A percentile compares a stretch with the other conserved stretches of the same genome.
Conservation (phyloP, 2,797 vertebrate species). For the Pygocentrus nattereri region DNA sequence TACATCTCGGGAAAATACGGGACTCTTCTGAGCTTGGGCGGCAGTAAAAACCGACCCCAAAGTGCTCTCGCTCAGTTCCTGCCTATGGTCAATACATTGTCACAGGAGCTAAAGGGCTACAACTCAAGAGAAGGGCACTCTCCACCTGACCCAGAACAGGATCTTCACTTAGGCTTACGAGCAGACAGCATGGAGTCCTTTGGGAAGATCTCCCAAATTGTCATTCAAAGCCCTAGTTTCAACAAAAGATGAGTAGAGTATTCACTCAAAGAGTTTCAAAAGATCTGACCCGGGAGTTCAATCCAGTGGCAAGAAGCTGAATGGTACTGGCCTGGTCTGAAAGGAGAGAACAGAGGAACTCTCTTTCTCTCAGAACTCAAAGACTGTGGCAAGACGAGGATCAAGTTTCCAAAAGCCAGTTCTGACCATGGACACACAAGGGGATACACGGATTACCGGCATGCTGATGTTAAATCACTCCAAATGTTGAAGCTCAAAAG, state of each 20-base stretch:
- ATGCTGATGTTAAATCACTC: constrained; percentile 41
- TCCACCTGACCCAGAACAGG: constrained; percentile 45
- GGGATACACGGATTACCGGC: constrained; percentile 1
- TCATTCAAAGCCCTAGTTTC: constrained; percentile 90
- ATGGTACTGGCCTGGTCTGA: constrained; percentile 16
- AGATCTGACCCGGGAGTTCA: constrained; percentile 21
- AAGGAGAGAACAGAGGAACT: constrained; percentile 13
- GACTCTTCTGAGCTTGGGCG: constrained; percentile 85
- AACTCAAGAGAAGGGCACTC: constrained; percentile 55
- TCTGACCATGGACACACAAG: constrained; percentile 6
- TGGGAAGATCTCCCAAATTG: constrained; percentile 82
- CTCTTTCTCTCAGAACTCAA: constrained; percentile 23
- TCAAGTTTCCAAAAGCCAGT: constrained; percentile 34
- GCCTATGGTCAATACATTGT: constrained; percentile 83
- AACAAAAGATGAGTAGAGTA: constrained; percentile 78
- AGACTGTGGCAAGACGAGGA: constrained; percentile 30
- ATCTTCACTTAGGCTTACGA: constrained; percentile 30
- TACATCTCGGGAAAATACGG: constrained; percentile 84
- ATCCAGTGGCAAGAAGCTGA: constrained; percentile 40
- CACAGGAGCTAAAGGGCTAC: constrained; percentile 58
- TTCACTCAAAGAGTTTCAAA: constrained; percentile 24
- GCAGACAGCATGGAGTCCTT: constrained; percentile 87
- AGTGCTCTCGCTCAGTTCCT: constrained; percentile 88
- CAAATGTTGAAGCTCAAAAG: constrained; percentile 34
- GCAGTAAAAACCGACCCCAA: constrained; percentile 80